A percentile compares a stretch with the other conserved stretches of the same genome.
Conservation (phyloP, 2,888 invertebrate genomes). For the Escarpia spicata region DNA sequence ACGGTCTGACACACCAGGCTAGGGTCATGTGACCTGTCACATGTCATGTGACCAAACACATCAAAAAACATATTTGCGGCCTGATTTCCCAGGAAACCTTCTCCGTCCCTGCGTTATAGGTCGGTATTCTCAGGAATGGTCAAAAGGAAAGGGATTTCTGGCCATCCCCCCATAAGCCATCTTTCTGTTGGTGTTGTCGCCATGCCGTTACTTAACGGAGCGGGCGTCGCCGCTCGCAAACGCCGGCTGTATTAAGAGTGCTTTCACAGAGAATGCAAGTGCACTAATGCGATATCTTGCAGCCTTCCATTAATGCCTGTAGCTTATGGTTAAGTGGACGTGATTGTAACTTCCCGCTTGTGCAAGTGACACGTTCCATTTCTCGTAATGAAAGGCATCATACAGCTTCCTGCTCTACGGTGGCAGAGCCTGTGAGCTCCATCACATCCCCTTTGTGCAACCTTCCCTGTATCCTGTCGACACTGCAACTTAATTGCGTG, state of each 20-base stretch:
- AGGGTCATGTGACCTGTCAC: background rate
- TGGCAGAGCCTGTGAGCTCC: background rate
- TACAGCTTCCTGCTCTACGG: background rate
- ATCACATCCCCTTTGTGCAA: background rate
- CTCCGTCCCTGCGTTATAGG: background rate
- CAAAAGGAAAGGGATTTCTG: background rate
- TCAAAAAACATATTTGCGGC: background rate
- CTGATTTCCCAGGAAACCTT: constrained; percentile 3
- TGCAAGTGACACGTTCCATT: background rate
- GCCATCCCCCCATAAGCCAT: background rate
- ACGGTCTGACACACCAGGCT: too few species aligned
- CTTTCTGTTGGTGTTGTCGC: background rate
- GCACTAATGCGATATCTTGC: background rate
- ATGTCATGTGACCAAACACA: background rate
- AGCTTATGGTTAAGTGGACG: constrained; percentile 1
- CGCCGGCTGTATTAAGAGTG: background rate
- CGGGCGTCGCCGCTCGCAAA: background rate
- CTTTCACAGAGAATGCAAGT: background rate
- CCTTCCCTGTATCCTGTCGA: background rate
- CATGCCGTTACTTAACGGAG: background rate
- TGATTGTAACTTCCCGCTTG: background rate
- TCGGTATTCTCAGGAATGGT: background rate
- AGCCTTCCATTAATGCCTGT: background rate
- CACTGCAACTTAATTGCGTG: background rate
- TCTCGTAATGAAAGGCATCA: background rate